Conservation (phyloP, 1,140 invertebrate species). For the Adoxophyes honmai region DNA sequence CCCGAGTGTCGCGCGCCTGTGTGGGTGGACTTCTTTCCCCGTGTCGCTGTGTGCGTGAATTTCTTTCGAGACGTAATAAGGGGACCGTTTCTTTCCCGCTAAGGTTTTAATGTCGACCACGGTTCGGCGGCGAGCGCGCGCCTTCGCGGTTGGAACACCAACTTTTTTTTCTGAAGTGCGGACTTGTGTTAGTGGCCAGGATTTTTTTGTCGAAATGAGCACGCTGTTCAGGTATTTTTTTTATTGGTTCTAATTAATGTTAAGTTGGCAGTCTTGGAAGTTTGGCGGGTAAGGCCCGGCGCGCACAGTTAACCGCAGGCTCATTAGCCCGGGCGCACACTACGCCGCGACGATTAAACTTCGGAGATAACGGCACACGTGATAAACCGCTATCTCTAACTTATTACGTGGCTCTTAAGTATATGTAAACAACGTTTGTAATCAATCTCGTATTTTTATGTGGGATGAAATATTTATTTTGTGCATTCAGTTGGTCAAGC, state of each 20-base stretch:
- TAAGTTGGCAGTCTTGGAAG: constrained; percentile 5
- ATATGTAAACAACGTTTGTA: constrained; percentile 20
- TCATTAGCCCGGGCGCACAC: constrained; percentile 70
- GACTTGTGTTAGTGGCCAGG: constrained; percentile 43
- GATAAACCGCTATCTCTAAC: constrained; percentile 21
- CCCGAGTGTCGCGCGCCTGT: constrained; percentile 52
- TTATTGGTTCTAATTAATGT: constrained; percentile 15
- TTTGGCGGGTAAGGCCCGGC: constrained; percentile 22
- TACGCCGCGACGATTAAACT: constrained; percentile 64
- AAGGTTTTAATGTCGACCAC: constrained; percentile 77
- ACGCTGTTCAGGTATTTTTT: constrained; percentile 27
- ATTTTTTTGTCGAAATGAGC: constrained; percentile 32
- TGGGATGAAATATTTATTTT: no score
- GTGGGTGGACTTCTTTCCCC: constrained; percentile 70
- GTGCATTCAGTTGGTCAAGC: no score
- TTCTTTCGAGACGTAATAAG: constrained; percentile 77
- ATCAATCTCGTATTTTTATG: no score
- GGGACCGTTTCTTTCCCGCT: constrained; percentile 75
- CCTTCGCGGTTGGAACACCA: constrained; percentile 54
- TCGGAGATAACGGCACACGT: constrained; percentile 52
- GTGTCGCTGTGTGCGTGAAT: constrained; percentile 67
- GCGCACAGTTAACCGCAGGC: constrained; percentile 59
- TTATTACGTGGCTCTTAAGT: constrained; percentile 35
- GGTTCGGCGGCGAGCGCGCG: constrained; percentile 70
- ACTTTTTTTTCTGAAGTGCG: constrained; percentile 56